Conservation (phyloP, 2,888 invertebrate genomes). For the Sinotaia quadrata region DNA sequence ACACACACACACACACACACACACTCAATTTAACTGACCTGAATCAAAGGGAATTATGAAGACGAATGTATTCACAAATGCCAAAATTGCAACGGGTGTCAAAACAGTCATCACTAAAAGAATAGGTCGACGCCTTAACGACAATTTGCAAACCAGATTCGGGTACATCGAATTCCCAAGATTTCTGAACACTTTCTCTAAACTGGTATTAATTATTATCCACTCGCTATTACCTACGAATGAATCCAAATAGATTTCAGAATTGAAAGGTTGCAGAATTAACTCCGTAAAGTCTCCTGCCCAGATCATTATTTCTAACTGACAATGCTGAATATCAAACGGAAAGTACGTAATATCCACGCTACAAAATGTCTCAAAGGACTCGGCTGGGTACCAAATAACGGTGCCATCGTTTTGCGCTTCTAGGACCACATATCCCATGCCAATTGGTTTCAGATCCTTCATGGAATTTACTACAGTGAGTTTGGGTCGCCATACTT, state of each 20-base stretch:
- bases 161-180: background rate
- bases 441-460: background rate
- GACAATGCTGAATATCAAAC: background rate
- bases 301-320: background rate
- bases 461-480: background rate
- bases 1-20: constrained; percentile 14
- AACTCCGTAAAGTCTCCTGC: background rate
- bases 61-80: background rate
- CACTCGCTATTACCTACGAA: background rate
- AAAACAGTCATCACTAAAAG: background rate
- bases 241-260: background rate
- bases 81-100: background rate
- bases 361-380: background rate
- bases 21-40: background rate
- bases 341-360: background rate
- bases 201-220: background rate
- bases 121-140: background rate
- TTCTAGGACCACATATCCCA: background rate
- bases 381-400: background rate
- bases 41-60: background rate
- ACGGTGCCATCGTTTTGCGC: background rate
- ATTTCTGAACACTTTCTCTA: background rate
- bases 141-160: background rate
- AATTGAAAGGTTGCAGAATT: background rate
- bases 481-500: background rate